Evolutionary conservation across 2,888 invertebrate species (phyloP), one percentile per base, ranked within the genome.

Genomic region (Sinohyriopsis cumingii): DNA sequence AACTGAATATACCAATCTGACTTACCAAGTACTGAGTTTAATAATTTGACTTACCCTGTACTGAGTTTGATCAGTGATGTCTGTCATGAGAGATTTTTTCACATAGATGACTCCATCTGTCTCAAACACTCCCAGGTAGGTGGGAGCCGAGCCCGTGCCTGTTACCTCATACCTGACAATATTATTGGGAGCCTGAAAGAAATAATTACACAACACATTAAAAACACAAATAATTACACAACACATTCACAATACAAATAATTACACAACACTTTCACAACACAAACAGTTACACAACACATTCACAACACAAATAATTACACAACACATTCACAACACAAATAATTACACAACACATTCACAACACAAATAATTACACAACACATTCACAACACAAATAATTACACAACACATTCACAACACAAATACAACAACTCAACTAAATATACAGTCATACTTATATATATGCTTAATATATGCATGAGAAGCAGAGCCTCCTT

Each of bases 181-280:
- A 69, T 84, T 86, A 70, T 85, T 84, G n/a, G 88, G 88, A 53
- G 63, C 75, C 85, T 85, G 74, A 28, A 72, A 74, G 18, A 59
- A 62, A 59, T 25, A 25, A 59, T 54, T 25, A 25, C 4, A 7
- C 12, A 22, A 59, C 20, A 56, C 20, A n/a, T 65, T 55, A 2
- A 25, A 55, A 12, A 53, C 6, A 24, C 9, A 59, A 62, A 59
- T 33, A 33, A 59, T 54, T 33, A 1, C 1, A 20, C 5, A 22
- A 59, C 20, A 56, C 20, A n/a, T 65, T 55, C 20, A 25, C 65
- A 18, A 65, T 2, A 6, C 18, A 45, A 53, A 53, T 45, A 25
- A n/a, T n/a, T n/a, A n/a, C n/a, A n/a, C n/a, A n/a, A n/a, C n/a
- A n/a, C n/a, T n/a, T n/a, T n/a, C n/a, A n/a, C n/a, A n/a, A 53